Evolutionary conservation across 2,888 invertebrate genomes (phyloP).

Genomic region (Listrodromus nycthemerus): DNA sequence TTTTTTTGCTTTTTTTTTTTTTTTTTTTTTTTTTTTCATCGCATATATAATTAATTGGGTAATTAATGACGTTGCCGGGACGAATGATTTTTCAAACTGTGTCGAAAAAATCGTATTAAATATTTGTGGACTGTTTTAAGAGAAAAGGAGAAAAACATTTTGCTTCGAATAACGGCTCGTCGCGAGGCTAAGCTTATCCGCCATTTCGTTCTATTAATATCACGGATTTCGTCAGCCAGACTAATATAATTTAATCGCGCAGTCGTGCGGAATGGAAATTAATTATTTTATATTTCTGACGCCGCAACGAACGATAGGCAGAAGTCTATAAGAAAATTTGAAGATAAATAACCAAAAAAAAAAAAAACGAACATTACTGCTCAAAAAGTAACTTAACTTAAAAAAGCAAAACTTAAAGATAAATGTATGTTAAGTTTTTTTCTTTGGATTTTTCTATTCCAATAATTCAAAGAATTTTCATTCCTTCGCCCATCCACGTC

Average conservation of each 20-base stretch:
- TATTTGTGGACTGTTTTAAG: not conserved
- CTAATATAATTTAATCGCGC: not conserved
- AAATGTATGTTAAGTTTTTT: no score
- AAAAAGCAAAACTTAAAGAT: no score
- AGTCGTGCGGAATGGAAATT: not conserved
- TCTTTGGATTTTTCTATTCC: no score
- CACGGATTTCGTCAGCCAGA: not conserved
- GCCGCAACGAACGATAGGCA: no score
- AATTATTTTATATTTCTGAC: not conserved
- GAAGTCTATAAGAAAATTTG: no score
- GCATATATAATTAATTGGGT: conserved; percentile 60
- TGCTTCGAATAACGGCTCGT: not conserved
- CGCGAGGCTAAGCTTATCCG: not conserved
- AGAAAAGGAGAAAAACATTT: not conserved
- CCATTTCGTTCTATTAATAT: not conserved
- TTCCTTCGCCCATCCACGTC: no score
- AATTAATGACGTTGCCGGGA: conserved; percentile 25
- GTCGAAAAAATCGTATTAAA: conserved; percentile 14
- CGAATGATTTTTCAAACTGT: not conserved
- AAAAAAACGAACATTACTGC: no score
- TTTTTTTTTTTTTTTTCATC: conserved; percentile 17
- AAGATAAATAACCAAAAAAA: no score
- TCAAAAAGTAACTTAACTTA: no score
- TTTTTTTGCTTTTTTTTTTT: no score
- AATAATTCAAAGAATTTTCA: no score